Percentiles rank a stretch among this genome's conserved stretches.
Conservation (phyloP, 1,140 invertebrate species). For the Temnothorax curvispinosus region DNA sequence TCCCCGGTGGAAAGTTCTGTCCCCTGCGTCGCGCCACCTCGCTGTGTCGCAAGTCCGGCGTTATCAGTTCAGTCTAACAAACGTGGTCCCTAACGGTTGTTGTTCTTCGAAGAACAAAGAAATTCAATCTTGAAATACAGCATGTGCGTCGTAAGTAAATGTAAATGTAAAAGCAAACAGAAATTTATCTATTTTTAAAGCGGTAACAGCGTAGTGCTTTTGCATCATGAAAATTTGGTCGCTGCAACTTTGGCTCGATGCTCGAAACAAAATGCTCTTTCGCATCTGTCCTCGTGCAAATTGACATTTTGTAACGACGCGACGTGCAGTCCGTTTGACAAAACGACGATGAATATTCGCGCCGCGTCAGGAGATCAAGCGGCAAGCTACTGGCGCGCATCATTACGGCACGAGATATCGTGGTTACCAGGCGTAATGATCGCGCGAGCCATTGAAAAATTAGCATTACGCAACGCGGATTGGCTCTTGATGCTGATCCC, state of each 20-base stretch:
- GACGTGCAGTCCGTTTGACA: neutral
- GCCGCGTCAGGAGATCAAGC: neutral
- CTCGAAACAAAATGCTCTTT: neutral
- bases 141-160: neutral
- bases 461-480: constrained; percentile 22
- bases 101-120: neutral
- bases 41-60: neutral
- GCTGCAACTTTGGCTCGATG: neutral
- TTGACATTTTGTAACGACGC: constrained; percentile 12
- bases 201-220: neutral
- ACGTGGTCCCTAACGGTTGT: neutral
- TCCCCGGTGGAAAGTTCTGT: no score
- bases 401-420: constrained; percentile 20
- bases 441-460: constrained; percentile 33
- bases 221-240: neutral
- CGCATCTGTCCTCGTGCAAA: neutral
- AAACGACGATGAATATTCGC: constrained; percentile 34
- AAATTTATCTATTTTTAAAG: neutral
- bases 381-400: constrained; percentile 25
- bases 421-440: constrained; percentile 24
- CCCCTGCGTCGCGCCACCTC: neutral
- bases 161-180: neutral
- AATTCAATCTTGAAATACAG: neutral
- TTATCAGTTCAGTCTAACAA: neutral
- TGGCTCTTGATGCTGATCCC: constrained; percentile 19